These are phyloP conservation scores for Chaetops frenatus DNA, from an alignment of 2,113 vertebrate genomes.

Conservation along the genomic window DNA sequence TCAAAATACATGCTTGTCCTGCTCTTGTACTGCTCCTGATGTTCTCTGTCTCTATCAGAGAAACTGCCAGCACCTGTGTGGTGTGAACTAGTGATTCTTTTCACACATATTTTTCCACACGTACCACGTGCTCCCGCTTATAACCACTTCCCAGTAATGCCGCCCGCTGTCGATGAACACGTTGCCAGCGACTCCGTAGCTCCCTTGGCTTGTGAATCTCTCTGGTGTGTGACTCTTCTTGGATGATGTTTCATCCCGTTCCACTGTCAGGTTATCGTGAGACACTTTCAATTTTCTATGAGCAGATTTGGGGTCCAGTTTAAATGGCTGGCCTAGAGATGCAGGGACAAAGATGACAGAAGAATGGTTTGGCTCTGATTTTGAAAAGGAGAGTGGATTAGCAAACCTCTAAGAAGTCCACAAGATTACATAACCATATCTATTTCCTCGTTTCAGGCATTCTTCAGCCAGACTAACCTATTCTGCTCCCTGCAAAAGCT, in stretches of 20 bases:
- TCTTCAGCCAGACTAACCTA: background rate
- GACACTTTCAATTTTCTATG: conserved; percentile 94
- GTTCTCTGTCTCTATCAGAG: background rate
- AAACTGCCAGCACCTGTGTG: background rate
- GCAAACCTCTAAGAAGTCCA: background rate
- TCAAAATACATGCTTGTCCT: background rate
- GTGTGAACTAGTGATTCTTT: background rate
- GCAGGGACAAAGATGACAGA: background rate
- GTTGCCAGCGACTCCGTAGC: conserved; percentile 91
- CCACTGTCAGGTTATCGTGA: conserved; percentile 94
- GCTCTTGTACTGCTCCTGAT: background rate
- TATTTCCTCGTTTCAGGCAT: background rate
- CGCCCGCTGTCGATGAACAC: conserved; percentile 97
- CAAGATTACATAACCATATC: background rate
- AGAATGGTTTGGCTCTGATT: background rate
- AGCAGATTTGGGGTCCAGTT: conserved; percentile 93
- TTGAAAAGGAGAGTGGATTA: background rate
- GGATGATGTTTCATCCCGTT: conserved; percentile 91
- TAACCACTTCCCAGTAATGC: conserved; percentile 98
- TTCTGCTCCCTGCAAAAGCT: background rate
- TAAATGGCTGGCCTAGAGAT: conserved; percentile 91
- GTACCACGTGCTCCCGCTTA: conserved; percentile 96
- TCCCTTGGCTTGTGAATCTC: conserved; percentile 91
- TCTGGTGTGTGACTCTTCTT: conserved; percentile 96
- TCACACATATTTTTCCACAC: background rate